phyloP scores from a whole-genome alignment of 2,113 vertebrate genomes.

The Machaerirhynchus nigripectus region DNA sequence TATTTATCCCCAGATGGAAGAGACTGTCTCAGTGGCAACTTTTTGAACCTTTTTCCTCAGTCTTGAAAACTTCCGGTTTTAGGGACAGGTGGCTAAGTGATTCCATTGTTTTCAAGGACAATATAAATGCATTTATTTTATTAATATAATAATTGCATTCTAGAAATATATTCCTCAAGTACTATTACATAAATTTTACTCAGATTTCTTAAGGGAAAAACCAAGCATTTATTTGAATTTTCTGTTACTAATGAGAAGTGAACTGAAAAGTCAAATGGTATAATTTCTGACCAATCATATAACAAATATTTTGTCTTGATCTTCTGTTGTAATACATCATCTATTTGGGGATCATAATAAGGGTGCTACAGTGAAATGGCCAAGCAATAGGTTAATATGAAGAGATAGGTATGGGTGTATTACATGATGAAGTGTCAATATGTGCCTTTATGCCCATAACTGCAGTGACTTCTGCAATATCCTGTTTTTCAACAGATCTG shows the following conservation, averaged over 20 bases:
- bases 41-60: not conserved
- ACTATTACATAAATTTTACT: not conserved
- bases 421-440: not conserved
- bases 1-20: not conserved
- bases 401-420: not conserved
- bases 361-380: not conserved
- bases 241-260: not conserved
- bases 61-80: not conserved
- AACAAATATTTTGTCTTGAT: not conserved
- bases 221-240: not conserved
- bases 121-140: not conserved
- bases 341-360: not conserved
- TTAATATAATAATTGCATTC: not conserved
- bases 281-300: not conserved
- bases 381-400: not conserved
- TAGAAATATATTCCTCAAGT: not conserved
- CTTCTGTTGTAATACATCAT: not conserved
- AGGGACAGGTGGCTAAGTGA: not conserved
- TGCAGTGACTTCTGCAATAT: not conserved
- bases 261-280: not conserved
- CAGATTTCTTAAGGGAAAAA: not conserved
- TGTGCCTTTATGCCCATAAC: not conserved
- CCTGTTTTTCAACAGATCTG: conserved; percentile 79
- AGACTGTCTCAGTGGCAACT: not conserved
- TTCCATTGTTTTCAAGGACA: not conserved